These are phyloP conservation scores for Tinamus guttatus DNA, from an alignment of 2,113 vertebrate genomes.

Conservation along the genomic window DNA sequence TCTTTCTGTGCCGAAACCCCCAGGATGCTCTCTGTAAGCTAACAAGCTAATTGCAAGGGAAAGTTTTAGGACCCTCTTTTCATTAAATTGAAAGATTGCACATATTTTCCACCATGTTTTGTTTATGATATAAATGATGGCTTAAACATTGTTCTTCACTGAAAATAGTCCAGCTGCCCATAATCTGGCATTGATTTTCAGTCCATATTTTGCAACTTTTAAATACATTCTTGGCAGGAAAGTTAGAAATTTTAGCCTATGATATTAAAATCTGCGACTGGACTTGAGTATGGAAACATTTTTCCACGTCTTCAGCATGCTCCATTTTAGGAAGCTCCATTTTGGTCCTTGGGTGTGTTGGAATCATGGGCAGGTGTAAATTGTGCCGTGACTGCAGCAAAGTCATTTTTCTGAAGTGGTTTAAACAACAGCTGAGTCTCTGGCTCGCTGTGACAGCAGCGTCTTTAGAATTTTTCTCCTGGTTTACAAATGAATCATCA, in stretches of 20 bases:
- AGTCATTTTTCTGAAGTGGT: background rate
- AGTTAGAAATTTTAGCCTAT: background rate
- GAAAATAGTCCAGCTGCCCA: slow-evolving; percentile 18
- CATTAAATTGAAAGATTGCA: background rate
- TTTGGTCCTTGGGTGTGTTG: background rate
- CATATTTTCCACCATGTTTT: slow-evolving; percentile 4
- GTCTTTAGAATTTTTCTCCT: background rate
- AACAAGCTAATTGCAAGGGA: background rate
- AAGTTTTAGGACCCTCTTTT: background rate
- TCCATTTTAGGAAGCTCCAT: background rate
- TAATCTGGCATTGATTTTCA: slow-evolving; percentile 42
- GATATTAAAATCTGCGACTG: slow-evolving; percentile 27
- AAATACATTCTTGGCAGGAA: slow-evolving; percentile 20
- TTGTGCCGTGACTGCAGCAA: background rate
- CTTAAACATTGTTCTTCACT: background rate
- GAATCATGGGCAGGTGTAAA: background rate
- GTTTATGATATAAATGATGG: slow-evolving; percentile 9
- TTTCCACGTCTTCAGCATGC: background rate
- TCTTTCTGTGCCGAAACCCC: background rate
- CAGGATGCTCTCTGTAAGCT: background rate
- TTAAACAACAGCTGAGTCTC: background rate
- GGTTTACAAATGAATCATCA: background rate
- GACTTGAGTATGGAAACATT: slow-evolving; percentile 4
- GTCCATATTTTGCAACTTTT: slow-evolving; percentile 33
- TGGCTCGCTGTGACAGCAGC: background rate